phyloP scores from a whole-genome alignment of 1,140 invertebrate genomes.

The Meloidogyne floridensis region DNA sequence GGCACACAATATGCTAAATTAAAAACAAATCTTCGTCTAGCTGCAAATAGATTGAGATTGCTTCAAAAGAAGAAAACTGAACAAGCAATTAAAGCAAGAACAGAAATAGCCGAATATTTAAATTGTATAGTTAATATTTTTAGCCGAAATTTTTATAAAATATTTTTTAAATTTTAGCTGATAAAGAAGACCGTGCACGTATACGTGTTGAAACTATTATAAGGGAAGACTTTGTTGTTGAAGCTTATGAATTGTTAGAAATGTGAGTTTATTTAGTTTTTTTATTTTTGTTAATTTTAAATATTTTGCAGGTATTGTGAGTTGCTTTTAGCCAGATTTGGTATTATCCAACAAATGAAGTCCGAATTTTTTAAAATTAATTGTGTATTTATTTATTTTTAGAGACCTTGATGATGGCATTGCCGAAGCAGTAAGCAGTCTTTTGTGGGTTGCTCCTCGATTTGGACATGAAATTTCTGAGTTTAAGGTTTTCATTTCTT shows the following conservation, averaged over 20 bases:
- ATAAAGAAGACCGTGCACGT: slow-evolving; percentile 87
- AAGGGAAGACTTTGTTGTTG: slow-evolving; percentile 96
- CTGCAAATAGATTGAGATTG: slow-evolving; percentile 88
- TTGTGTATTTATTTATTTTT: slow-evolving; percentile 30
- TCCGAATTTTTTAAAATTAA: slow-evolving; percentile 67
- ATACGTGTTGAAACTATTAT: slow-evolving; percentile 98
- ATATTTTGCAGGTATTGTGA: slow-evolving; percentile 74
- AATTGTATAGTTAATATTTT: slow-evolving; percentile 62
- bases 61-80: slow-evolving; percentile 98
- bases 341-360: slow-evolving; percentile 95
- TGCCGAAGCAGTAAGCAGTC: slow-evolving; percentile 88
- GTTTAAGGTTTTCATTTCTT: slow-evolving; percentile 61
- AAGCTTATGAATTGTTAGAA: slow-evolving; percentile 97
- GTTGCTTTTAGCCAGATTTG: slow-evolving; percentile 91
- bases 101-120: slow-evolving; percentile 96
- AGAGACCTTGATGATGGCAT: slow-evolving; percentile 89
- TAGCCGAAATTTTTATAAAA: background rate
- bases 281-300: background rate
- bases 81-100: slow-evolving; percentile 87
- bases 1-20: slow-evolving; percentile 80
- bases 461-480: slow-evolving; percentile 68
- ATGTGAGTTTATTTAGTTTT: slow-evolving; percentile 75
- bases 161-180: slow-evolving; percentile 67
- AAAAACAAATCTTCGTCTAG: slow-evolving; percentile 89
- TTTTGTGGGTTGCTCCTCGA: slow-evolving; percentile 93